A percentile compares a stretch with the other conserved stretches of the same genome.
phyloP scores from a whole-genome alignment of 2,113 vertebrate species.

The Girardinichthys multiradiatus region DNA sequence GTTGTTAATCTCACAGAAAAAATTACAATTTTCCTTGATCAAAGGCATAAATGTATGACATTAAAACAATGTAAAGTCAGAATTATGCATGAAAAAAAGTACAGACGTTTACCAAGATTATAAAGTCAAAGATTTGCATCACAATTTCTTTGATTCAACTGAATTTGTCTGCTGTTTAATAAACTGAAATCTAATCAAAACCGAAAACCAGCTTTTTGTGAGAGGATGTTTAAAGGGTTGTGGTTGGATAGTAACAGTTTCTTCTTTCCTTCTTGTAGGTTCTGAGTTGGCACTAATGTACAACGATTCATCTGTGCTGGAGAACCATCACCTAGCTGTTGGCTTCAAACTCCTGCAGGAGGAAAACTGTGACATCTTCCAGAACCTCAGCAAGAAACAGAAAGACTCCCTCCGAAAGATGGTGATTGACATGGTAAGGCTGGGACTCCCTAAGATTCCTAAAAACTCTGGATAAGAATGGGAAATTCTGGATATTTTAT shows the following conservation, averaged over 20 bases:
- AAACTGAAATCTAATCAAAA: no score
- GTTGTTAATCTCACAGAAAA: no score
- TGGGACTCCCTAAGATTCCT: neutral
- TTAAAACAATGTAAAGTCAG: no score
- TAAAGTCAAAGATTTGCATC: no score
- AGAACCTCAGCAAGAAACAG: conserved; percentile 89
- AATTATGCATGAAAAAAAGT: no score
- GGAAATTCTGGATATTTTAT: neutral
- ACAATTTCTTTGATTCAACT: no score
- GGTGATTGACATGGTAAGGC: conserved; percentile 90
- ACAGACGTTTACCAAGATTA: no score
- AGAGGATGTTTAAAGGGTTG: neutral
- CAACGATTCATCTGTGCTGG: conserved; percentile 90
- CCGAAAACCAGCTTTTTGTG: no score
- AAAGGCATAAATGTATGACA: no score
- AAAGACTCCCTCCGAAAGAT: conserved; percentile 87
- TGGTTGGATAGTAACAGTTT: neutral
- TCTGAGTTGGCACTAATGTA: conserved; percentile 94
- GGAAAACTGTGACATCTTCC: conserved; percentile 93
- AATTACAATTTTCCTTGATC: no score
- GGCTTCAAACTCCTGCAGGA: conserved; percentile 94
- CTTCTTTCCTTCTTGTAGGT: conserved; percentile 71
- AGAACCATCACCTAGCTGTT: conserved; percentile 93
- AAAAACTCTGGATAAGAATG: neutral
- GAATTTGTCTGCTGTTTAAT: no score